A percentile compares a stretch with the other conserved stretches of the same genome.
These are phyloP conservation scores for Macaria notata DNA, from an alignment of 2,888 invertebrate species.

Conservation along the genomic window DNA sequence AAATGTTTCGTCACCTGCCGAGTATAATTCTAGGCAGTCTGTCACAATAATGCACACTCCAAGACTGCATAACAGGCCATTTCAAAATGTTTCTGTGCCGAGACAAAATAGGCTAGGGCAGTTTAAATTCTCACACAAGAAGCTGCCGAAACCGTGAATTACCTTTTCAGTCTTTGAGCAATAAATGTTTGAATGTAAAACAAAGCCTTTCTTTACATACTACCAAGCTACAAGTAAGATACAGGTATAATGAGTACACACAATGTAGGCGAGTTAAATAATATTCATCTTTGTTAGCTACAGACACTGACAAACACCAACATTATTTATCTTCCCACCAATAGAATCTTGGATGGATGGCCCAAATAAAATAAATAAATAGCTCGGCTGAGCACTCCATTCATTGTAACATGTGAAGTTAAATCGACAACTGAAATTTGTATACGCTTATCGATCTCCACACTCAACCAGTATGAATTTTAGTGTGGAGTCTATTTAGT, in stretches of 20 bases:
- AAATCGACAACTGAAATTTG: too few relatives aligned
- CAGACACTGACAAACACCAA: not conserved
- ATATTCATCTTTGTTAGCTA: not conserved
- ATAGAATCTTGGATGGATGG: too few relatives aligned
- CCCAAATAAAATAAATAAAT: too few relatives aligned
- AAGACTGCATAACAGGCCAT: constrained; percentile 10
- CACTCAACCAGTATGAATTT: too few relatives aligned
- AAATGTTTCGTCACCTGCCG: constrained; percentile 1
- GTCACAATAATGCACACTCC: constrained; percentile 40
- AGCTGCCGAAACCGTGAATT: constrained; percentile 32
- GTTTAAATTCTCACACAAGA: constrained; percentile 55
- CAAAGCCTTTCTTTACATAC: too few relatives aligned
- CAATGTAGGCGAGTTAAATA: not conserved
- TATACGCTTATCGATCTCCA: too few relatives aligned
- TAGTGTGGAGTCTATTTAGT: too few relatives aligned
- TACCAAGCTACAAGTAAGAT: not conserved
- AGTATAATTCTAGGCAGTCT: constrained; percentile 29
- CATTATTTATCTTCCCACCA: too few relatives aligned
- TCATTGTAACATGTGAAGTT: too few relatives aligned
- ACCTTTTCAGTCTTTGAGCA: not conserved
- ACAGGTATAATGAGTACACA: too few relatives aligned
- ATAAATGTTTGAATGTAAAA: not conserved
- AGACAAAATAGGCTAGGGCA: constrained; percentile 44
- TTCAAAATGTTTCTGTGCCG: constrained; percentile 9
- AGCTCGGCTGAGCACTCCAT: too few relatives aligned